These are phyloP conservation scores for Gibbula magus DNA, from an alignment of 2,888 invertebrate species.

Conservation along the genomic window DNA sequence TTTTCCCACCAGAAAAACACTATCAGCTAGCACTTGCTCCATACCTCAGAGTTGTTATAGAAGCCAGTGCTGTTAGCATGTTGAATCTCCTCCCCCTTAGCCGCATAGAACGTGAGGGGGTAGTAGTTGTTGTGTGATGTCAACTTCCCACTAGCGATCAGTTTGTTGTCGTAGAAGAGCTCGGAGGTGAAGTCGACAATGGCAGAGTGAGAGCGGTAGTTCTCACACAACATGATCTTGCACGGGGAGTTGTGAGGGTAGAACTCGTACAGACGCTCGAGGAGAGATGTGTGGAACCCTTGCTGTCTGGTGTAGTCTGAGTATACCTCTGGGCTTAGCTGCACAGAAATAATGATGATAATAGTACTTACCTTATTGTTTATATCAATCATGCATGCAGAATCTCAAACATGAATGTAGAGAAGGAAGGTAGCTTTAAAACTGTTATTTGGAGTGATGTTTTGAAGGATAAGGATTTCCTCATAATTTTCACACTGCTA, in stretches of 20 bases:
- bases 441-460: too few relatives aligned
- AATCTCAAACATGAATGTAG: too few relatives aligned
- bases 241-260: conserved; percentile 86
- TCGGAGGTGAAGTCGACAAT: conserved; percentile 89
- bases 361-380: too few relatives aligned
- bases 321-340: conserved; percentile 87
- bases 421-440: too few relatives aligned
- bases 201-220: conserved; percentile 88
- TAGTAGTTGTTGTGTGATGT: conserved; percentile 83
- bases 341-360: conserved; percentile 33
- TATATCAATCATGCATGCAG: too few relatives aligned
- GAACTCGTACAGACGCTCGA: conserved; percentile 86
- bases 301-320: conserved; percentile 79
- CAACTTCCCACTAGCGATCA: conserved; percentile 84
- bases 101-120: conserved; percentile 87
- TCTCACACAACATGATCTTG: conserved; percentile 85
- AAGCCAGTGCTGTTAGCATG: conserved; percentile 85
- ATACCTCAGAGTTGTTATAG: conserved; percentile 86
- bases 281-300: conserved; percentile 80
- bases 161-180: conserved; percentile 86
- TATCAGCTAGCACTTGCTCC: too few relatives aligned
- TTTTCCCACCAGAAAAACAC: too few relatives aligned
- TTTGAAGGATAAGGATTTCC: too few relatives aligned
- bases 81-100: conserved; percentile 87
- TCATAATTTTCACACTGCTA: too few relatives aligned